Base-by-base conservation (phyloP, 2,888 invertebrate genomes). In the Vannuccia rotundouncinata region DNA sequence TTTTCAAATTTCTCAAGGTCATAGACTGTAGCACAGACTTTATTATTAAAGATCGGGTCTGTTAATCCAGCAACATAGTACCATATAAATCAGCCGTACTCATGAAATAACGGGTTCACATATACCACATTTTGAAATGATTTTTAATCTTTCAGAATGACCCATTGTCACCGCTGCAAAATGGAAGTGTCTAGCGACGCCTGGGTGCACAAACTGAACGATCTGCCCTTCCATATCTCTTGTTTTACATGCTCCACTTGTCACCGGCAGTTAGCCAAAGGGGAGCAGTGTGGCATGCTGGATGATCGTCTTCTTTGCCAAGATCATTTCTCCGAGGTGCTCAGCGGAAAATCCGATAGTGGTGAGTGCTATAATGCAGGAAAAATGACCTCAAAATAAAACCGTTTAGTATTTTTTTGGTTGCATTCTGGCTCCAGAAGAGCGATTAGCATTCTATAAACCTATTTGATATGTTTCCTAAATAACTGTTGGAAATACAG, bases 201-300 rank as follows among this genome's bases (percentile, higher is more conserved):
- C 25, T 81, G 81, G 81, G 81, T 81, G 22, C 80, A 81, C 31
- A 81, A 81, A 59, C 76, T 81, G 0, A 81, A 81, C 30, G 30
- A 76, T 13, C 45, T 81, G 29, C 80, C 80, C 31, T 81, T 81
- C 75, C 81, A 81, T 25, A 74, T 81, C 13, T 75, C 75, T 75
- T 81, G 81, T 60, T 81, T 81, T 45, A 81, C 81, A 25, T 81
- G 81, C 60, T 31, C 31, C 1, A 25, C 29, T 27, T 81, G 81
- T 29, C 74, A 82, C 5, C 31, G 81, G 28, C 81, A 81, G 29
- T 30, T 81, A 17, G 31, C 75, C 30, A 74, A 81, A 31, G 81
- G 81, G 13, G 81, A 81, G 31, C 75, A 81, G 45, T 81, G 81
- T 30, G 79, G 78, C 28, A 80, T 80, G 79, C 27, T 80, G 0